Evolutionary conservation across 1,140 invertebrate species (phyloP), one percentile per base, ranked within the genome.

Genomic region (Ladona fulva): DNA sequence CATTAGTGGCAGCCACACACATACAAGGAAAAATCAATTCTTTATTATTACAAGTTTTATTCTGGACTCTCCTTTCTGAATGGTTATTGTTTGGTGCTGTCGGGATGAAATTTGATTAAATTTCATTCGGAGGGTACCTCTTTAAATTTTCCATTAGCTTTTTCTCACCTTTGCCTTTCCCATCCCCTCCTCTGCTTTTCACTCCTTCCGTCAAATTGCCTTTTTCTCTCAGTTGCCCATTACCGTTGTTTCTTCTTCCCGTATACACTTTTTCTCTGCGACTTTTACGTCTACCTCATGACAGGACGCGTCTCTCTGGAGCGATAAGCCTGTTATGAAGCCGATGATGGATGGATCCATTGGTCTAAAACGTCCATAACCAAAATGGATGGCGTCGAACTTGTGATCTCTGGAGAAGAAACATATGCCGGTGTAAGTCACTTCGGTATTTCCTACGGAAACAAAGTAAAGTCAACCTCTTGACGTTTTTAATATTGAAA

Each of bases 251-350:
- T 66, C n/a, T 66, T 66, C 52, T 66, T 19, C n/a, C 12, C 52
- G 16, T 66, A 19, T 22, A 66, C 14, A 19, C n/a, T 66, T 66
- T 66, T 19, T 19, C 44, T 52, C 44, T 19, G 19, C 44, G 10
- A 52, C 44, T 52, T 19, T 19, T 19, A 52, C 44, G 44, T 52
- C 44, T 3, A 66, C 52, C 1, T 66, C 52, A 22, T 66, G 52
- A 66, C 52, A 66, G 52, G 52, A 66, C n/a, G 52, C 52, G 52
- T 66, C 52, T 66, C 14, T 22, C 52, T 12, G n/a, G 52, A 5
- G 52, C n/a, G 52, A 66, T 66, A 66, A 66, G 52, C 52, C n/a
- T 66, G 52, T 66, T 66, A 66, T 66, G 52, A 66, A 66, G 52
- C 14, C 16, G 52, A 66, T 66, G 52, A 66, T 66, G 52, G 52